These are phyloP conservation scores for Sphaeridia pumilis DNA, from an alignment of 2,888 invertebrate genomes.

Conservation along the genomic window DNA sequence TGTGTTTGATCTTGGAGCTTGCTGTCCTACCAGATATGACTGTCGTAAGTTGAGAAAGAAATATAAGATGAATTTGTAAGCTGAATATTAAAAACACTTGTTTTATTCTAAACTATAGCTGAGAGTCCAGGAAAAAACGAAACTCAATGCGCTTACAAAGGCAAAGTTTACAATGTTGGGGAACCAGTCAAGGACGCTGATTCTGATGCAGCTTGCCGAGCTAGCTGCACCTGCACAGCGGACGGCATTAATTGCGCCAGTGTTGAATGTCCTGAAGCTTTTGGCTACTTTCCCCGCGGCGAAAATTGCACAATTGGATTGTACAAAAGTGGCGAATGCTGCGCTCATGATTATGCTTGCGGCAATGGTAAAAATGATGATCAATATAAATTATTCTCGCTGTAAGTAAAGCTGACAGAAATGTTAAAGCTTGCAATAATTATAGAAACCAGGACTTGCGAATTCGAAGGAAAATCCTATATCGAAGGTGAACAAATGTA, in stretches of 20 bases:
- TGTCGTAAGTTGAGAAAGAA: conserved; percentile 29
- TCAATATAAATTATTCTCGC: too few relatives aligned
- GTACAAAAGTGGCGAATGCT: conserved; percentile 32
- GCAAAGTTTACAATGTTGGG: conserved; percentile 25
- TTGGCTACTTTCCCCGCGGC: conserved; percentile 23
- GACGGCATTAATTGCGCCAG: conserved; percentile 27
- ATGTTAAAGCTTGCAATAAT: too few relatives aligned
- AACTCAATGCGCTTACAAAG: conserved; percentile 25
- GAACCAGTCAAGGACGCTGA: conserved; percentile 26
- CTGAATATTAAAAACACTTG: not conserved
- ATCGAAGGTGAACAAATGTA: conserved; percentile 30
- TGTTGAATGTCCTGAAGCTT: conserved; percentile 32
- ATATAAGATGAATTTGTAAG: not conserved
- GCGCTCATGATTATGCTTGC: conserved; percentile 31
- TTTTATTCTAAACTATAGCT: conserved; percentile 4
- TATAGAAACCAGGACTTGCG: conserved; percentile 9
- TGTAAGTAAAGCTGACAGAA: conserved; percentile 32
- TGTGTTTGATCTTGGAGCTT: conserved; percentile 32
- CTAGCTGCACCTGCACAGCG: conserved; percentile 24
- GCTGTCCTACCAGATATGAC: conserved; percentile 36
- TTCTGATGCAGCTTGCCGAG: conserved; percentile 25
- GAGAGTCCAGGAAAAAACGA: conserved; percentile 1
- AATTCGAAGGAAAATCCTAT: conserved; percentile 24
- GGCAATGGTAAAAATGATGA: conserved; percentile 22
- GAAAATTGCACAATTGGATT: conserved; percentile 23